Evolutionary conservation across 2,113 vertebrate species (phyloP).

Genomic region (Aphyosemion australe): DNA sequence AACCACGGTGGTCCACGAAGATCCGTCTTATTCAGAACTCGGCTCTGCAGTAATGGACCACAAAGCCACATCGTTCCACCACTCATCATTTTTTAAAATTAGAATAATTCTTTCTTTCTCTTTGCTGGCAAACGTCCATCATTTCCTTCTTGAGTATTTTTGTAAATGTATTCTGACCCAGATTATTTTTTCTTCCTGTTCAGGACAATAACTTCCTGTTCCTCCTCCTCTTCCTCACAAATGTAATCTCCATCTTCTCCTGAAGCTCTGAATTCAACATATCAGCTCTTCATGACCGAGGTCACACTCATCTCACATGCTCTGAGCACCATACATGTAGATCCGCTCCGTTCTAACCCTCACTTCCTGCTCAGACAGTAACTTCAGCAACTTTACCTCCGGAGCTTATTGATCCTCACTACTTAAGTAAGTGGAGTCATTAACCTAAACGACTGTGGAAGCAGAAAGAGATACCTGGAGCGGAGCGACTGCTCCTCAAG

Average conservation of each 20-base stretch:
- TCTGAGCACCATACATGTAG: conserved; percentile 14
- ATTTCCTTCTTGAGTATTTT: conserved; percentile 6
- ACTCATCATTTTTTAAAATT: neutral
- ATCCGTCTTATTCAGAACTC: conserved; percentile 38
- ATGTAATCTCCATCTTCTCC: neutral
- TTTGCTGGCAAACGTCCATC: neutral
- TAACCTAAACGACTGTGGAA: conserved; percentile 52
- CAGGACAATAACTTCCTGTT: neutral
- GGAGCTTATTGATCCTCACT: conserved; percentile 55
- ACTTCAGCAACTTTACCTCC: conserved; percentile 68
- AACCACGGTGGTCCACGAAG: conserved; percentile 54
- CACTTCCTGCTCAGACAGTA: conserved; percentile 35
- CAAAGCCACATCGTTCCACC: conserved; percentile 39
- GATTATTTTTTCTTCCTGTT: neutral
- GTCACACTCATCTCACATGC: conserved; percentile 27
- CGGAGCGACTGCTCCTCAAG: conserved; percentile 30
- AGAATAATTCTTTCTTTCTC: neutral
- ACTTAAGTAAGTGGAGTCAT: conserved; percentile 65
- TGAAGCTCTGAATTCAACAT: neutral
- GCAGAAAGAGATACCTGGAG: conserved; percentile 51
- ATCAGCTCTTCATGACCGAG: neutral
- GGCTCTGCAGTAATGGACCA: conserved; percentile 59
- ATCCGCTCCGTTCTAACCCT: conserved; percentile 31
- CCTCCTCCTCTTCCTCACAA: neutral
- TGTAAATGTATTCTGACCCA: neutral